Percentiles rank a stretch among this genome's conserved stretches.
phyloP scores from a whole-genome alignment of 2,888 invertebrate genomes.

The Pseudeuparius sepicola region DNA sequence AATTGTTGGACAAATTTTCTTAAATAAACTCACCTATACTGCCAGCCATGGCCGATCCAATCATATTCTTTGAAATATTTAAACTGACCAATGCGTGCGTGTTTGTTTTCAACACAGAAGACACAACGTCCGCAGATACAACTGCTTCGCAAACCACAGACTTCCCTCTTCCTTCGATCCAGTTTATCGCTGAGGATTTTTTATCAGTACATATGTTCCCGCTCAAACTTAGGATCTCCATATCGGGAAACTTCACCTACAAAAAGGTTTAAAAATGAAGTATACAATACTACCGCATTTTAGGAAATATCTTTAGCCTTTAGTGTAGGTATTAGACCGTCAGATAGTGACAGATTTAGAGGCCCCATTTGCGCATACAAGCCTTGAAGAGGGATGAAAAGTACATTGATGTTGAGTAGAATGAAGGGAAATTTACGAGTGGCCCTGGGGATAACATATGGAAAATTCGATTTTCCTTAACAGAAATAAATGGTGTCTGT shows the following conservation, averaged over 20 bases:
- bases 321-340: no score
- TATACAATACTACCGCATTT: no score
- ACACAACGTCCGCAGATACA: conserved; percentile 63
- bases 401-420: no score
- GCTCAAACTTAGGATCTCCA: conserved; percentile 90
- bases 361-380: no score
- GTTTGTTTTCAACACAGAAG: conserved; percentile 72
- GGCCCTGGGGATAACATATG: no score
- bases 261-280: no score
- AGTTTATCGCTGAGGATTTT: conserved; percentile 92
- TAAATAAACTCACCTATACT: conserved; percentile 57
- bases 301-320: no score
- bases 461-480: no score
- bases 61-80: conserved; percentile 84
- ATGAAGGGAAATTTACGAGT: no score
- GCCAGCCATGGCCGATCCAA: conserved; percentile 90
- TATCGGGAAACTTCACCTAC: conserved; percentile 77
- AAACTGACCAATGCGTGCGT: conserved; percentile 75
- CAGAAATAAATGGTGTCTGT: no score
- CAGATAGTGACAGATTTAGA: no score
- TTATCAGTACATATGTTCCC: conserved; percentile 97
- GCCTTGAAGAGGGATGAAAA: no score
- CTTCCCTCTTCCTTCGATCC: conserved; percentile 86
- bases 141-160: conserved; percentile 89
- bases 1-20: neutral